phyloP scores from a whole-genome alignment of 2,113 vertebrate genomes.

The Platycercus adscitus region DNA sequence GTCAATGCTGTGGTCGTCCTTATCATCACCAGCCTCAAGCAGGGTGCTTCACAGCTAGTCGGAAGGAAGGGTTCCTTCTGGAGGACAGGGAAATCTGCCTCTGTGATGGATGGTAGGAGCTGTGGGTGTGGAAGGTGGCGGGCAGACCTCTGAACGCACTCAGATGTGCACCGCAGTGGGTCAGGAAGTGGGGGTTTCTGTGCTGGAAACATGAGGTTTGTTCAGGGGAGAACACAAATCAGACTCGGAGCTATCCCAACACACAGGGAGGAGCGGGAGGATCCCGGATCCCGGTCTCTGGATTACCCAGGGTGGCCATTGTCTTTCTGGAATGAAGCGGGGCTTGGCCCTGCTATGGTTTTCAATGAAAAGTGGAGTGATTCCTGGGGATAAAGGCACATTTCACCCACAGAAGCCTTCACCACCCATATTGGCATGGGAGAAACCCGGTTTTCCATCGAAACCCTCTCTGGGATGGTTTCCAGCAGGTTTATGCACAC shows the following conservation, averaged over 20 bases:
- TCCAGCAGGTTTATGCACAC: not conserved
- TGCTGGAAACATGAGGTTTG: not conserved
- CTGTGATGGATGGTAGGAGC: not conserved
- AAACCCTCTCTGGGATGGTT: not conserved
- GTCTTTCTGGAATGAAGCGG: not conserved
- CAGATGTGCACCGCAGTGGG: not conserved
- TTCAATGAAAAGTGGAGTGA: not conserved
- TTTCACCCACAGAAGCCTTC: not conserved
- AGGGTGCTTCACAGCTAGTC: not conserved
- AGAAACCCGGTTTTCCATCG: not conserved
- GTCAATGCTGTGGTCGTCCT: not conserved
- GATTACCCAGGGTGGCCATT: not conserved
- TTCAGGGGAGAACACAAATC: not conserved
- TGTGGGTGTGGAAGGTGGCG: not conserved
- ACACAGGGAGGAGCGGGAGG: not conserved
- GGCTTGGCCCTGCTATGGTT: accelerated
- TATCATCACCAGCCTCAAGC: not conserved
- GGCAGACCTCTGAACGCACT: not conserved
- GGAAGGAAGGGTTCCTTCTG: not conserved
- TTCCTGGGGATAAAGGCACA: not conserved
- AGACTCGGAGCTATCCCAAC: not conserved
- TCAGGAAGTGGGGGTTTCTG: not conserved
- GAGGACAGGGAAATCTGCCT: not conserved
- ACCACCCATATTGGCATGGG: accelerated
- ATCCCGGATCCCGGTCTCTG: accelerated